Evolutionary conservation across 2,888 invertebrate species (phyloP).

Genomic region (Cremastinae sp.): DNA sequence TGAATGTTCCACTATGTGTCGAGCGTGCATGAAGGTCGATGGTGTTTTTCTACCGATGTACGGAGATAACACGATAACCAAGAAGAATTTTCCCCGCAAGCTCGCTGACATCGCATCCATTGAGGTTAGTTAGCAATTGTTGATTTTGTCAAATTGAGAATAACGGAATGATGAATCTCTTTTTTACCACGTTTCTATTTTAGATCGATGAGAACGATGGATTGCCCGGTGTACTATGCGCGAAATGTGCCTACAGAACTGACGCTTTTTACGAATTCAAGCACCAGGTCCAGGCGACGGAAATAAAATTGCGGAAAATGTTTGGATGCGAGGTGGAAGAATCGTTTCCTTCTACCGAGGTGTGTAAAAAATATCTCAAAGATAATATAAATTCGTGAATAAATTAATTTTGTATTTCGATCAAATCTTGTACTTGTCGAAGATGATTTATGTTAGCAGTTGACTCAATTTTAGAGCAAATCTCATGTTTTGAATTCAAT

Average conservation of each 20-base stretch:
- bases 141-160: background rate
- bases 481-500: no score
- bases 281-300: constrained; percentile 73
- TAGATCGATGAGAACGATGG: constrained; percentile 75
- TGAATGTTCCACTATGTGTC: constrained; percentile 74
- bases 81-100: constrained; percentile 73
- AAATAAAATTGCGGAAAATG: constrained; percentile 73
- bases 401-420: no score
- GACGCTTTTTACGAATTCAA: constrained; percentile 75
- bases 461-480: no score
- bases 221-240: constrained; percentile 74
- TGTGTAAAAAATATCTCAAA: constrained; percentile 10
- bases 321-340: constrained; percentile 60
- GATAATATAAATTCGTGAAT: no score
- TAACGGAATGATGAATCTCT: no score
- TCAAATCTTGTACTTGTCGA: no score
- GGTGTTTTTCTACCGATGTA: constrained; percentile 75
- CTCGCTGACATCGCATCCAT: constrained; percentile 74
- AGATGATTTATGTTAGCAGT: no score
- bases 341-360: no score
- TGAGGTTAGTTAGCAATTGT: constrained; percentile 62
- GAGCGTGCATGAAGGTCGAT: constrained; percentile 77
- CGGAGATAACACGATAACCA: constrained; percentile 69
- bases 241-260: constrained; percentile 75
- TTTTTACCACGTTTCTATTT: constrained; percentile 27